Percentiles rank a stretch among this genome's conserved stretches.
These are phyloP conservation scores for Onthophagus sagittarius DNA, from an alignment of 2,888 invertebrate genomes.

Conservation along the genomic window DNA sequence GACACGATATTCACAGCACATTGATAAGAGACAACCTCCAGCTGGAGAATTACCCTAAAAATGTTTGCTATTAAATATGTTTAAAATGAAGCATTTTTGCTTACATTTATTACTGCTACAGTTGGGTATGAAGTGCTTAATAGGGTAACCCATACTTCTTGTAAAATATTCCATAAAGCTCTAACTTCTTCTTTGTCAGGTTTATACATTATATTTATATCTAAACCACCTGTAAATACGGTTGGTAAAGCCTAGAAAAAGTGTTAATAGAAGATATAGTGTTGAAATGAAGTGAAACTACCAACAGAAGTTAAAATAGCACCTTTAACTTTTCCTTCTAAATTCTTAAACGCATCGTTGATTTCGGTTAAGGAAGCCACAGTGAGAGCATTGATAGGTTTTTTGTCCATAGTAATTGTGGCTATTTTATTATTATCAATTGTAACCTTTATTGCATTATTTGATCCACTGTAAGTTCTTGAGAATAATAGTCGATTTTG, in stretches of 20 bases:
- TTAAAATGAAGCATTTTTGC: constrained; percentile 26
- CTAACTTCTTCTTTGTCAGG: constrained; percentile 64
- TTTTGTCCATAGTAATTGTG: constrained; percentile 67
- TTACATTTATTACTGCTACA: constrained; percentile 81
- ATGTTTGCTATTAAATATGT: not conserved
- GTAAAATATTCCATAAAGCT: constrained; percentile 72
- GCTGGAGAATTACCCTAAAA: constrained; percentile 76
- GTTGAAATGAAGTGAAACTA: constrained; percentile 24
- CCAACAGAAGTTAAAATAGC: constrained; percentile 78
- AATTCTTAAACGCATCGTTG: constrained; percentile 59
- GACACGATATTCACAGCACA: constrained; percentile 79
- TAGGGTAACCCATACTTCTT: constrained; percentile 76
- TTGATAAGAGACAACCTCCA: constrained; percentile 76
- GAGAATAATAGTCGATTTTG: too few species aligned
- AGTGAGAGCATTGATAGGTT: constrained; percentile 78
- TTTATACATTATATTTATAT: constrained; percentile 85
- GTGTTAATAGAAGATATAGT: not conserved
- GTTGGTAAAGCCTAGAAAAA: constrained; percentile 59
- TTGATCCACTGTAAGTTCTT: too few species aligned
- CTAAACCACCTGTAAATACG: constrained; percentile 79
- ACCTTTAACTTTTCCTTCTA: constrained; percentile 65
- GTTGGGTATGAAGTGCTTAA: constrained; percentile 69
- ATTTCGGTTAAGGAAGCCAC: constrained; percentile 68
- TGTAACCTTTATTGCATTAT: not conserved
- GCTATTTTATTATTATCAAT: constrained; percentile 61